Evolutionary conservation across 2,888 invertebrate genomes (phyloP).

Genomic region (Cheilosia urbana): DNA sequence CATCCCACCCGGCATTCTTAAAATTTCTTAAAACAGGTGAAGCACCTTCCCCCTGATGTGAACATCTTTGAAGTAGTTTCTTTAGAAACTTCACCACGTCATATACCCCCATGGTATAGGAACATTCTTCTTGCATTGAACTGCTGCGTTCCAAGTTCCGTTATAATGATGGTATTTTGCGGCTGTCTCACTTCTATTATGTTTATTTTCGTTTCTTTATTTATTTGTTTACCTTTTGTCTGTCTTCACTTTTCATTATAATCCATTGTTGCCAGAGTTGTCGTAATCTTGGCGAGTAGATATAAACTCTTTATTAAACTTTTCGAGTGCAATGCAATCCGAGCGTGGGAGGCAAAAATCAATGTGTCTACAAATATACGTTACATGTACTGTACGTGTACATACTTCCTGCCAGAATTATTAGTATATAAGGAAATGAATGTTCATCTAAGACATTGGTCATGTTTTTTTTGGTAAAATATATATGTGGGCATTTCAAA

Average conservation of each 20-base stretch:
- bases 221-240: slow-evolving; percentile 25
- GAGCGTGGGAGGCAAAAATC: background rate
- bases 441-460: no score
- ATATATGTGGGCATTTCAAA: no score
- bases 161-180: slow-evolving; percentile 44
- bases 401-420: no score
- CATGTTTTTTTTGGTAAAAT: no score
- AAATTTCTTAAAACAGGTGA: slow-evolving; percentile 12
- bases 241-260: slow-evolving; percentile 40
- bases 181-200: slow-evolving; percentile 30
- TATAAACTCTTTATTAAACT: slow-evolving; percentile 1
- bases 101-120: background rate
- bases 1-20: background rate
- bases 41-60: slow-evolving; percentile 20
- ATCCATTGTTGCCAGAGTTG: slow-evolving; percentile 8
- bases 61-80: slow-evolving; percentile 10
- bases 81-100: slow-evolving; percentile 1
- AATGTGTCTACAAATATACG: background rate
- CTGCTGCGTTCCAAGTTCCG: slow-evolving; percentile 22
- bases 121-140: slow-evolving; percentile 19
- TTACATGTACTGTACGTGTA: background rate
- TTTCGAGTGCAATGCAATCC: background rate
- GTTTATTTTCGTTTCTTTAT: slow-evolving; percentile 20
- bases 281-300: slow-evolving; percentile 32
- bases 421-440: no score